A percentile compares a stretch with the other conserved stretches of the same genome.
phyloP scores from a whole-genome alignment of 2,888 invertebrate species.

The Ochlodes sylvanus region DNA sequence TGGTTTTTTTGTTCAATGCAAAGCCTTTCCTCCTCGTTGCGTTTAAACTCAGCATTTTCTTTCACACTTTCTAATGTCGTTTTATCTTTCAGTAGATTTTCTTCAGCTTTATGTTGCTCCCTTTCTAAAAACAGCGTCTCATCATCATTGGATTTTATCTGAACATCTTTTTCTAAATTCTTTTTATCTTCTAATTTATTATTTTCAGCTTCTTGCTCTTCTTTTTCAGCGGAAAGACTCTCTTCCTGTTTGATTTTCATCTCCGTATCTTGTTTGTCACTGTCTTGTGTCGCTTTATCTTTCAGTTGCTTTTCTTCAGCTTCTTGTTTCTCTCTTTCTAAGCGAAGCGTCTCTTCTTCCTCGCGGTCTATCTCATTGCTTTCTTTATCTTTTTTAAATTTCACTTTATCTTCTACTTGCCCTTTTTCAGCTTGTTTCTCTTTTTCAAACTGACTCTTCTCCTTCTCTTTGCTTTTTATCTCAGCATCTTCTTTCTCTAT shows the following conservation, averaged over 20 bases:
- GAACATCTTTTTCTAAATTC: constrained; percentile 1
- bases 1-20: constrained; percentile 4
- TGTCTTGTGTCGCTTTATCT: no score
- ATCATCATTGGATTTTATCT: constrained; percentile 2
- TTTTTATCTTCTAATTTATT: constrained; percentile 39
- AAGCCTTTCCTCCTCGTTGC: constrained; percentile 1
- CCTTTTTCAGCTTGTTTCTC: no score
- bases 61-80: constrained; percentile 22
- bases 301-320: neutral
- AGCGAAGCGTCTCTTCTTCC: neutral
- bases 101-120: constrained; percentile 28
- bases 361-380: neutral
- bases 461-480: neutral
- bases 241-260: no score
- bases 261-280: no score
- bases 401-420: neutral
- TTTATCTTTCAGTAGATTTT: constrained; percentile 40
- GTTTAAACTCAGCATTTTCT: neutral
- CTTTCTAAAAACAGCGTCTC: constrained; percentile 2
- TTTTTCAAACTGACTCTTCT: neutral
- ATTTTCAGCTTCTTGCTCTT: constrained; percentile 40
- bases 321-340: neutral
- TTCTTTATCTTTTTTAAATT: constrained; percentile 16
- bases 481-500: constrained; percentile 1
- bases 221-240: no score